phyloP scores from a whole-genome alignment of 2,113 vertebrate species.

The Sminthopsis crassicaudata region DNA sequence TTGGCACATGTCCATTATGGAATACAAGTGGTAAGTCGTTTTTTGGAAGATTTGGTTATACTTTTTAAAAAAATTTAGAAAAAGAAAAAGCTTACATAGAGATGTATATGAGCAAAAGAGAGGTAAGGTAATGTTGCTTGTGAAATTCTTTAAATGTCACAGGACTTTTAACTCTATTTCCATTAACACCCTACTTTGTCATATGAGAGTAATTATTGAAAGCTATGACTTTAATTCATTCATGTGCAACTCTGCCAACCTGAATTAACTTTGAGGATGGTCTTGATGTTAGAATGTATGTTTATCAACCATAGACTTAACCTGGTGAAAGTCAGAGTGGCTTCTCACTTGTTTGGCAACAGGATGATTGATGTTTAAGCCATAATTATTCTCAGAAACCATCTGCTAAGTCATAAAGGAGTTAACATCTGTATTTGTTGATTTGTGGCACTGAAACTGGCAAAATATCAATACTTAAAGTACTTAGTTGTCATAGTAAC shows the following conservation, averaged over 20 bases:
- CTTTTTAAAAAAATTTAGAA: neutral
- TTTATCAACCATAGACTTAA: neutral
- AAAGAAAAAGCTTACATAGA: neutral
- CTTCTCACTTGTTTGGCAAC: neutral
- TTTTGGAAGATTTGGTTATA: neutral
- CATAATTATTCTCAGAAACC: neutral
- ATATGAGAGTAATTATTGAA: neutral
- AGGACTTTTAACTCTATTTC: neutral
- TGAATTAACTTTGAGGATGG: neutral
- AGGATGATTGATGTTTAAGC: neutral
- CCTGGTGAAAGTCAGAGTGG: neutral
- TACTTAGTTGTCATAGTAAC: neutral
- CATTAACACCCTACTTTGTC: neutral
- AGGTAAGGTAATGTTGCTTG: neutral
- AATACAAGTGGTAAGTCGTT: slow-evolving; percentile 92
- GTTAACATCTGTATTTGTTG: neutral
- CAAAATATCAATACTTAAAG: neutral
- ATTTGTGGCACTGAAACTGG: neutral
- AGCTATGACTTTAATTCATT: neutral
- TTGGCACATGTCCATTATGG: slow-evolving; percentile 96
- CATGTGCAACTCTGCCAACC: neutral
- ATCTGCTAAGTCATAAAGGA: neutral
- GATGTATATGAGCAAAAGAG: neutral
- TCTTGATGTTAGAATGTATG: neutral
- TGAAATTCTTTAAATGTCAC: neutral